Base-by-base conservation (phyloP, 2,113 vertebrate genomes). In the Eolophus roseicapilla region DNA sequence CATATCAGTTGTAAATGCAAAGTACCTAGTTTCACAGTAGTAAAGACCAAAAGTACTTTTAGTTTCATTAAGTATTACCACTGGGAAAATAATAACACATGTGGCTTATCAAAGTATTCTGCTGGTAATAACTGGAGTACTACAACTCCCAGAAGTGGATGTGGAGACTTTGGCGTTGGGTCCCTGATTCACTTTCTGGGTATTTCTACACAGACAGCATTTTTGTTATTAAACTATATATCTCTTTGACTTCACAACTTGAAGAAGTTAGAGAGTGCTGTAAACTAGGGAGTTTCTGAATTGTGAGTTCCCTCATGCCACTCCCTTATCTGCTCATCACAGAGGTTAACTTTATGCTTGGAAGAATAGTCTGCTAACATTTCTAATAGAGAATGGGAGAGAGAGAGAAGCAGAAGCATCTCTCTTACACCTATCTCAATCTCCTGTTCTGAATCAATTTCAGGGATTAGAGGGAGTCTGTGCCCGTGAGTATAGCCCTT, bases 401-500 rank as follows among this genome's bases (percentile, higher is more conserved):
- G 33, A 64, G 49, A 85, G 24, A 62, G 25, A 78, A 84, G 9
- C 17, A 84, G 50, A 81, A 23, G 7, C 8, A 44, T 63, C 7
- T 86, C 37, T 59, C 16, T 35, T 75, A 4, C 31, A 19, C 8
- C 15, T 67, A 9, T 33, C 11, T 8, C 41, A 84, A 8, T 64
- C 21, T 87, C 35, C 35, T 15, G 1, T 12, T 75, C 44, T 44
- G 28, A 84, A 80, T 49, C 17, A 35, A 41, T 57, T 57, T 70
- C 44, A 35, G 57, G 57, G 21, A 35, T 59, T 44, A 82, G 41
- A 69, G 9, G 3, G 18, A 86, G 7, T 44, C 39, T 76, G 12
- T 6, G 17, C 27, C 12, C 6, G 0, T 31, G 1, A 60, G 18
- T 31, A 52, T n/a, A 71, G 2, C 5, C 7, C 24, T 73, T 29